Conservation (phyloP, 1,140 invertebrate genomes). For the Euborellia annulipes region DNA sequence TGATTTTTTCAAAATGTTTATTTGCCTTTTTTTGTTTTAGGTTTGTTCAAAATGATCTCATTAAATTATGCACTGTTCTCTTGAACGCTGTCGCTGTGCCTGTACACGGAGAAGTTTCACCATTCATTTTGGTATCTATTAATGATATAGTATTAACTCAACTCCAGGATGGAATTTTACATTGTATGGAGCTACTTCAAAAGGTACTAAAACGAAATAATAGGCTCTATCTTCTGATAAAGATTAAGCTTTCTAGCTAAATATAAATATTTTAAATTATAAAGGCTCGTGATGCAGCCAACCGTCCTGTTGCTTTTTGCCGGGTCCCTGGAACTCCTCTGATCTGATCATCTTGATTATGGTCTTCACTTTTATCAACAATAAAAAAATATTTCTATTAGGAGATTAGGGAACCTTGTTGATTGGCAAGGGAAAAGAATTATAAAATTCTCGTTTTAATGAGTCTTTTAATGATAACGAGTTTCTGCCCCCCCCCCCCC, state of each 20-base stretch:
- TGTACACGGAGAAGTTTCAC: constrained; percentile 64
- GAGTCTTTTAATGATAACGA: too few relatives aligned
- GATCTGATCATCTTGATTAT: too few relatives aligned
- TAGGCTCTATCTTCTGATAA: neutral
- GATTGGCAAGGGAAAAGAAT: too few relatives aligned
- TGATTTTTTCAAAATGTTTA: neutral
- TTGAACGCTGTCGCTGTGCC: constrained; percentile 64
- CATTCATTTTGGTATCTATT: constrained; percentile 56
- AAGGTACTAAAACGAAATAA: too few relatives aligned
- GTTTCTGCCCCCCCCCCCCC: too few relatives aligned
- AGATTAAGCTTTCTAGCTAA: too few relatives aligned
- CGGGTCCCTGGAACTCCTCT: too few relatives aligned
- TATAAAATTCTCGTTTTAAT: too few relatives aligned
- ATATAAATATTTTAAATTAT: neutral
- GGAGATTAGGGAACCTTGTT: too few relatives aligned
- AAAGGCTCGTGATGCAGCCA: neutral
- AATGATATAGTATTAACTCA: constrained; percentile 60
- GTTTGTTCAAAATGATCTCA: constrained; percentile 59
- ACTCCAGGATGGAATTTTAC: constrained; percentile 67
- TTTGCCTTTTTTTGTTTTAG: constrained; percentile 19
- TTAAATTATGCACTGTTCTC: constrained; percentile 62
- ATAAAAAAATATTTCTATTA: too few relatives aligned
- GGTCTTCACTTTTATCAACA: too few relatives aligned
- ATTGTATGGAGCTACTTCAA: constrained; percentile 63
- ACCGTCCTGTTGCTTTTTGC: constrained; percentile 14